phyloP scores from a whole-genome alignment of 2,113 vertebrate species.

The Corydoras sp. region DNA sequence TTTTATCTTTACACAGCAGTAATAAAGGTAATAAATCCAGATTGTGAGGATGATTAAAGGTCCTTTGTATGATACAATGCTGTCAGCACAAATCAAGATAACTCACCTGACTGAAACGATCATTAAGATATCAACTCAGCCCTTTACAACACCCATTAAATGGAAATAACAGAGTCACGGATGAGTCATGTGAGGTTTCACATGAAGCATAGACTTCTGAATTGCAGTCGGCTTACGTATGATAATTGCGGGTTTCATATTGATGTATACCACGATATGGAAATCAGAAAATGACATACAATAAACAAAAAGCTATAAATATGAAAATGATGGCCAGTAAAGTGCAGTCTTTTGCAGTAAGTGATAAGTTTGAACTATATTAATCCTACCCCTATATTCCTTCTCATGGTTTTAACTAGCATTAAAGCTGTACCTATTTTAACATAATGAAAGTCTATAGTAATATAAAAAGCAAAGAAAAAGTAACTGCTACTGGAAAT shows the following conservation, averaged over 20 bases:
- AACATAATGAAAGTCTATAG: no score
- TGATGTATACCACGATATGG: no score
- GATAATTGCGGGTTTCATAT: no score
- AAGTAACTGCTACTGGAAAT: no score
- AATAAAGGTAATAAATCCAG: conserved; percentile 11
- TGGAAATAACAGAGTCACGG: not conserved
- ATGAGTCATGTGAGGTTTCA: not conserved
- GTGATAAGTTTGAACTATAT: no score
- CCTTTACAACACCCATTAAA: not conserved
- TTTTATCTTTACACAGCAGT: not conserved
- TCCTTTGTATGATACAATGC: not conserved
- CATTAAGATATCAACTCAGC: not conserved
- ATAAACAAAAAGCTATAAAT: no score
- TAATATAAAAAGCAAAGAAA: no score
- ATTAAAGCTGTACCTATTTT: not conserved
- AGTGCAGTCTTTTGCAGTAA: no score
- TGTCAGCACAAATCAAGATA: not conserved
- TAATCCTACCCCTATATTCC: no score
- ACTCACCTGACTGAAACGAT: not conserved
- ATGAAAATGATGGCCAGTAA: no score
- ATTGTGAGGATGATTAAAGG: not conserved
- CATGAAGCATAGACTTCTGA: not conserved
- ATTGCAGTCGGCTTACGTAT: not conserved
- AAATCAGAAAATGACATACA: not conserved
- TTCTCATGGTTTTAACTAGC: not conserved